Evolutionary conservation across 2,888 invertebrate species (phyloP).

Genomic region (Acronicta leporina): DNA sequence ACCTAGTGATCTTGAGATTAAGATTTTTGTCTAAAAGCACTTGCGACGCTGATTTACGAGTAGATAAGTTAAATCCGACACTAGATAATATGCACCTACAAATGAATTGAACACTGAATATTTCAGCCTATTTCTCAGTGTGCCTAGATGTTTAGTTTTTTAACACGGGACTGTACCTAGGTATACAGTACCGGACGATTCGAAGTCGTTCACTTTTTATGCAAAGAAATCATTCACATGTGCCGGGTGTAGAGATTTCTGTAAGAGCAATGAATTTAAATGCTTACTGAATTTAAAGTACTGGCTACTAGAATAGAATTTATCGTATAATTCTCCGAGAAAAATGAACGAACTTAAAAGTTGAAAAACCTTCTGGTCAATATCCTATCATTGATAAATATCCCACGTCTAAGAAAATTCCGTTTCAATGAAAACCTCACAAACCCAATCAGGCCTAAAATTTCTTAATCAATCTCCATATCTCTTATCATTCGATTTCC

Average conservation of each 20-base stretch:
- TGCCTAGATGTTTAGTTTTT: neutral
- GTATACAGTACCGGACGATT: neutral
- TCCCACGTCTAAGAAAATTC: neutral
- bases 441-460: neutral
- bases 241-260: neutral
- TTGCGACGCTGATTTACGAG: no score
- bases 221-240: constrained; percentile 1
- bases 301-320: neutral
- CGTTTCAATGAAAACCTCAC: neutral
- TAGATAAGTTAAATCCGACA: no score
- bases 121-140: neutral
- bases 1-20: no score
- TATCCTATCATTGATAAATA: neutral
- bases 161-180: neutral
- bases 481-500: no score
- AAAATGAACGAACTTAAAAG: neutral
- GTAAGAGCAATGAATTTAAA: neutral
- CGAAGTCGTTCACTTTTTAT: constrained; percentile 12
- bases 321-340: neutral
- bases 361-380: neutral
- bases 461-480: no score
- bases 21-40: no score
- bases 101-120: no score
- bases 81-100: no score
- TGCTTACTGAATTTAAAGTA: neutral